Conservation (phyloP, 2,113 vertebrate genomes). For the Electrona antarctica region DNA sequence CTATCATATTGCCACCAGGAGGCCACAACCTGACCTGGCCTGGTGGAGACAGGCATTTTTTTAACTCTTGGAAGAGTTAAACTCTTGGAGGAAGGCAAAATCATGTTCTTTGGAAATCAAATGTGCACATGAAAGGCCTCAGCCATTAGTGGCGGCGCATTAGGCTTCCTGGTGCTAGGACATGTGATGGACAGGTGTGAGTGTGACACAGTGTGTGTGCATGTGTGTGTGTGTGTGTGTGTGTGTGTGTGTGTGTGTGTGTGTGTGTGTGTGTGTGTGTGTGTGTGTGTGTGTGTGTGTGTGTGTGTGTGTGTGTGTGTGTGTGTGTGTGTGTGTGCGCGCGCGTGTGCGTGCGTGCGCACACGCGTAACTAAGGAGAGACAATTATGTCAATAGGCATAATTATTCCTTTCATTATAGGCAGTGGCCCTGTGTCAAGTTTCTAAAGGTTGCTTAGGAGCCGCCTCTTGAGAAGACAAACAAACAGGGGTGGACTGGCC, state of each 20-base stretch:
- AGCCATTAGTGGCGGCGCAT: not conserved
- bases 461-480: not conserved
- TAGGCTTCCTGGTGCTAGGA: constrained; percentile 22
- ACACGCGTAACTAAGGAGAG: constrained; percentile 24
- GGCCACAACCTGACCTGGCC: no score
- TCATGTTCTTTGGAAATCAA: constrained; percentile 11
- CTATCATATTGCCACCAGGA: no score
- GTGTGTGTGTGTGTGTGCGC: not conserved
- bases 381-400: constrained; percentile 3
- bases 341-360: constrained; percentile 4
- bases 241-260: no score
- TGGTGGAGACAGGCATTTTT: no score
- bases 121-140: not conserved
- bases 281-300: no score
- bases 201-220: constrained; percentile 43
- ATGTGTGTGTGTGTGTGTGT: no score
- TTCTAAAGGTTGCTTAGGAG: not conserved
- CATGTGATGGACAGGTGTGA: not conserved
- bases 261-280: no score
- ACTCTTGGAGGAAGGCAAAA: not conserved
- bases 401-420: constrained; percentile 9
- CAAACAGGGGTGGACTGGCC: no score
- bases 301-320: no score
- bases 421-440: not conserved
- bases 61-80: no score